Conservation (phyloP, 1,140 invertebrate genomes). For the Acromyrmex heyeri region DNA sequence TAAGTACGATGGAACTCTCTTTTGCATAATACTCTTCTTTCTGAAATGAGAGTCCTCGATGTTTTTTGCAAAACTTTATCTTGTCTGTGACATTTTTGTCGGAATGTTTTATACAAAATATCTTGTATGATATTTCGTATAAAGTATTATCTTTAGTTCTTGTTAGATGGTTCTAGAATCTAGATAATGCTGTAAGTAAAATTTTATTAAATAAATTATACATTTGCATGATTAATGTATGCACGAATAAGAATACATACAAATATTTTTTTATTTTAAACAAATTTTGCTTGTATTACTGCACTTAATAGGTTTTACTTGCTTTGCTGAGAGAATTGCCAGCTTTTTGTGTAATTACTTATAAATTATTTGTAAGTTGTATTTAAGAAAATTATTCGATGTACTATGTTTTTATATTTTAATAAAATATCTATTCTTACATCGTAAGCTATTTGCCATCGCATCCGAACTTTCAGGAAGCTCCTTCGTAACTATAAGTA, state of each 20-base stretch:
- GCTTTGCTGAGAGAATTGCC: neutral
- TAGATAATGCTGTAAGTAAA: constrained; percentile 16
- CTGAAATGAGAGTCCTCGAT: neutral
- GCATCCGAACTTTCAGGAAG: neutral
- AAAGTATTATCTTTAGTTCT: neutral
- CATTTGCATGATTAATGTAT: constrained; percentile 33
- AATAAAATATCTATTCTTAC: neutral
- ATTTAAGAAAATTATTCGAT: constrained; percentile 11
- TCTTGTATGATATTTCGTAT: neutral
- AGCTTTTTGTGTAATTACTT: neutral
- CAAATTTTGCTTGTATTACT: neutral
- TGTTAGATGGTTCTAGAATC: neutral
- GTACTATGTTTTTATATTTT: neutral
- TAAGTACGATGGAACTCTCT: neutral
- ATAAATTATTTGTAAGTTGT: neutral
- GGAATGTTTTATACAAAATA: constrained; percentile 5
- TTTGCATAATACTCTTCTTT: neutral
- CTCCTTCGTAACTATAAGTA: neutral
- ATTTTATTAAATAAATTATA: neutral
- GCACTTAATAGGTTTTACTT: neutral
- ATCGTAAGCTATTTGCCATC: neutral
- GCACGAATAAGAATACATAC: constrained; percentile 8
- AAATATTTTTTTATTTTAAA: neutral
- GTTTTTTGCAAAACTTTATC: neutral
- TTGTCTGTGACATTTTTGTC: neutral